phyloP scores from a whole-genome alignment of 2,113 vertebrate species.

The Microtus oregoni region DNA sequence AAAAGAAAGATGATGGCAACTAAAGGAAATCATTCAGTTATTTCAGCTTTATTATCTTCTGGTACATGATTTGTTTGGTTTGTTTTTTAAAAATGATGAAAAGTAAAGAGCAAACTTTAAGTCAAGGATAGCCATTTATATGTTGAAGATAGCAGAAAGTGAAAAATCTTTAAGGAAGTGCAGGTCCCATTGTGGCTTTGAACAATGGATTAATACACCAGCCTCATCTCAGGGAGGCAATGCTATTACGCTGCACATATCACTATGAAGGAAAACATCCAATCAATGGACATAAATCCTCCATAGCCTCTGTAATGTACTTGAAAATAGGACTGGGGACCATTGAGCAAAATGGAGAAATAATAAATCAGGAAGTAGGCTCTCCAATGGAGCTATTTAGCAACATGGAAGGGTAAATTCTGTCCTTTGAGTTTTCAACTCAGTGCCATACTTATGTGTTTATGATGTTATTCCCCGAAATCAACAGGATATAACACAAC shows the following conservation, averaged over 20 bases:
- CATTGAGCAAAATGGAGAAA: constrained; percentile 1
- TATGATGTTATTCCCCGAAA: neutral
- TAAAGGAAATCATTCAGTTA: neutral
- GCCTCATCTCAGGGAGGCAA: neutral
- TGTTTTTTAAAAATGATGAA: neutral
- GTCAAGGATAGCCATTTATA: neutral
- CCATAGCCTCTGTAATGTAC: neutral
- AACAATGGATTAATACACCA: constrained; percentile 1
- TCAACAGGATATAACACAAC: fast-evolving
- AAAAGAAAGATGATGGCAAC: neutral
- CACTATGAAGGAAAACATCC: neutral
- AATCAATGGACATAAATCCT: neutral
- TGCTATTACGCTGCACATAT: neutral
- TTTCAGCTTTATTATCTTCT: neutral
- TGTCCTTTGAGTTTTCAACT: neutral
- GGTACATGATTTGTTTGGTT: neutral
- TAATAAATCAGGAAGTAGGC: neutral
- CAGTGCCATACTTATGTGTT: neutral
- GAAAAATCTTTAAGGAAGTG: constrained; percentile 35
- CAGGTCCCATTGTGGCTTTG: neutral
- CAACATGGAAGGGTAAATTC: neutral
- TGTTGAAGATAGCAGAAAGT: neutral
- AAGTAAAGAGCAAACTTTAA: neutral
- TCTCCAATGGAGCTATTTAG: neutral
- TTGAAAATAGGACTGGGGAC: constrained; percentile 5